Evolutionary conservation across 2,888 invertebrate species (phyloP).

Genomic region (Dioctria linearis): DNA sequence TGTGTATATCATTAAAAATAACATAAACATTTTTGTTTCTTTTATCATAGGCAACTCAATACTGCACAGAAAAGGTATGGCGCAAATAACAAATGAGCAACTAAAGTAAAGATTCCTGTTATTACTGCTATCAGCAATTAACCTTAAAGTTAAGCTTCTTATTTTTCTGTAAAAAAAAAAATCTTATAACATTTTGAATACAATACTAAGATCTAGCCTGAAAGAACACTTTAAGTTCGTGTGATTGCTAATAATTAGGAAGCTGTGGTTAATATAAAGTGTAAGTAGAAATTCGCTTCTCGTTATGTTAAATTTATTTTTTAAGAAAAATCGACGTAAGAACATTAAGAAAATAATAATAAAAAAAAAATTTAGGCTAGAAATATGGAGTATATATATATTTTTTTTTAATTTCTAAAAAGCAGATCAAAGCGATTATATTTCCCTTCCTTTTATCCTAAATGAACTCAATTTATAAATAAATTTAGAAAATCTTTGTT

Average conservation of each 20-base stretch:
- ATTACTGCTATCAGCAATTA: constrained; percentile 26
- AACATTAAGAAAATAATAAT: constrained; percentile 13
- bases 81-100: constrained; percentile 11
- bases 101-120: background rate
- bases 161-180: background rate
- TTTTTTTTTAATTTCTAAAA: too few relatives aligned
- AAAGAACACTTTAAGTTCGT: constrained; percentile 14
- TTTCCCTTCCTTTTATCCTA: background rate
- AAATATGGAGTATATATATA: too few relatives aligned
- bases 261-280: constrained; percentile 37
- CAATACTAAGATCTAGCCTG: background rate
- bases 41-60: constrained; percentile 66
- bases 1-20: too few relatives aligned
- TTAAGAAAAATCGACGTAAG: constrained; percentile 7
- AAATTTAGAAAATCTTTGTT: background rate
- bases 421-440: background rate
- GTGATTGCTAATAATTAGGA: constrained; percentile 27
- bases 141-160: constrained; percentile 28
- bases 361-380: background rate
- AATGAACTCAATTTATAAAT: background rate
- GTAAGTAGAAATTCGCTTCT: constrained; percentile 21
- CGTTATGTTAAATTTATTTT: constrained; percentile 33
- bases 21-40: background rate
- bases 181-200: too few relatives aligned
- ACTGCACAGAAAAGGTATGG: constrained; percentile 70